Percentiles rank a stretch among this genome's conserved stretches.
Conservation (phyloP, 1,140 invertebrate species). For the Amphibalanus amphitrite region DNA sequence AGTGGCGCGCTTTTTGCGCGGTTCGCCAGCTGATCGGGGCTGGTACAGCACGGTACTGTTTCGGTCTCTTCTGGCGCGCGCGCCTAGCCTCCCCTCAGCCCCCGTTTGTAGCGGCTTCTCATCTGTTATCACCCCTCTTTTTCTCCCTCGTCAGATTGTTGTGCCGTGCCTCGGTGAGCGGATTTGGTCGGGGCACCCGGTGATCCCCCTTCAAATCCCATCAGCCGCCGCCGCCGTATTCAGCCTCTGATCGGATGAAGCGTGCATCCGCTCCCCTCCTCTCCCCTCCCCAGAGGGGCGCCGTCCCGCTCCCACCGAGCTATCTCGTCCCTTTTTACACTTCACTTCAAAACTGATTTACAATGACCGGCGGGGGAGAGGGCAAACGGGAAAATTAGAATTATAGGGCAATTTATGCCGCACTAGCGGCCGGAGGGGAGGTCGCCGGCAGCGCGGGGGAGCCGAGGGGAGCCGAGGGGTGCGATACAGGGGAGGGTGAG, state of each 20-base stretch:
- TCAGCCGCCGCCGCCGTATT: not conserved
- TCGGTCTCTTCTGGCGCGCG: no score
- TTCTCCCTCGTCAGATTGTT: not conserved
- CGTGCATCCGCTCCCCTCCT: not conserved
- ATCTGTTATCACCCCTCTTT: not conserved
- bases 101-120: not conserved
- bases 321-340: not conserved
- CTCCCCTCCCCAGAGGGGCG: no score
- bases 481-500: not conserved
- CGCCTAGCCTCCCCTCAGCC: no score
- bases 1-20: not conserved
- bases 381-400: slow-evolving; percentile 6
- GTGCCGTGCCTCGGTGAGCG: not conserved
- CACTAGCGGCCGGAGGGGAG: not conserved
- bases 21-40: not conserved
- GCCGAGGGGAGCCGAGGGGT: not conserved
- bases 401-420: not conserved
- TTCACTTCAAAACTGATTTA: slow-evolving; percentile 1
- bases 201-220: not conserved
- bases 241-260: not conserved
- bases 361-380: slow-evolving; percentile 12
- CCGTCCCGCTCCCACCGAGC: not conserved
- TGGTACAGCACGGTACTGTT: not conserved
- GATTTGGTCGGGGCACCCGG: not conserved
- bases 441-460: not conserved